Conservation (phyloP, 2,797 vertebrate species). For the Eulemur rubriventer region DNA sequence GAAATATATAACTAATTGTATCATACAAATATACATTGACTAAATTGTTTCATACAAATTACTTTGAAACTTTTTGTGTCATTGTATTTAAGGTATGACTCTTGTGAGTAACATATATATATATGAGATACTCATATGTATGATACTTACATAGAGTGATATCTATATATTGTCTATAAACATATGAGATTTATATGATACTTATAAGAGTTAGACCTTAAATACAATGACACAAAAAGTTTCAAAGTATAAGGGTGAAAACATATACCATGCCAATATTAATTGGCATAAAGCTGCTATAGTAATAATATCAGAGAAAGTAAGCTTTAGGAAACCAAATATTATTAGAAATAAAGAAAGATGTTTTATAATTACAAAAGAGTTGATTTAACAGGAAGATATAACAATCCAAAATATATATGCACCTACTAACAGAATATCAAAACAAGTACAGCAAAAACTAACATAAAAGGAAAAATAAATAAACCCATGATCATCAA, state of each 20-base stretch:
- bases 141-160: not conserved
- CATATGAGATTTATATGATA: not conserved
- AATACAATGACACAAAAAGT: not conserved
- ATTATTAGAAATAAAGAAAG: not conserved
- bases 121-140: not conserved
- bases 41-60: not conserved
- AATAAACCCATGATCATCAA: not conserved
- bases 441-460: slow-evolving; percentile 6
- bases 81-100: not conserved
- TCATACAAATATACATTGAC: not conserved
- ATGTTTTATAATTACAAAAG: not conserved
- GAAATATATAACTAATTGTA: not conserved
- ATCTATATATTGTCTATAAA: too few species aligned
- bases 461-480: not conserved
- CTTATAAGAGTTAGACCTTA: not conserved
- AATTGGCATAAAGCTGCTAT: not conserved
- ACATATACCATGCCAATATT: not conserved
- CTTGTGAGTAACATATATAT: not conserved
- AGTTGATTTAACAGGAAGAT: not conserved
- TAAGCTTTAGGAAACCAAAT: not conserved
- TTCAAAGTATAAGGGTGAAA: not conserved
- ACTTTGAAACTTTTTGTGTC: not conserved
- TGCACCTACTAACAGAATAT: not conserved
- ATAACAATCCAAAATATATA: not conserved
- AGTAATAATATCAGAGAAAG: not conserved